Evolutionary conservation across 2,888 invertebrate genomes (phyloP).

Genomic region (Andricus quercusramuli): DNA sequence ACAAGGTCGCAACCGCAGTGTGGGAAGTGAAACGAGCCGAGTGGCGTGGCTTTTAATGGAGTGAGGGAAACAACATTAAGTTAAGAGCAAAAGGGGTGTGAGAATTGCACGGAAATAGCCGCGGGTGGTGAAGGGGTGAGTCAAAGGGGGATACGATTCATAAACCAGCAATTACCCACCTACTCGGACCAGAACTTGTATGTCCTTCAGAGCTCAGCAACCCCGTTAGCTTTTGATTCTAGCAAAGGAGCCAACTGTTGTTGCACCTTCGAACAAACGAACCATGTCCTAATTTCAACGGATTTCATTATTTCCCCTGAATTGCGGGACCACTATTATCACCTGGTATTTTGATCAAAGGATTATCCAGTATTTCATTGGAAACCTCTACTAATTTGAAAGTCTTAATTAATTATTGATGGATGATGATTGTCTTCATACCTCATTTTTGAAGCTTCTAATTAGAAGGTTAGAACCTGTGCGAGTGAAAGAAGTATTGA

Average conservation of each 20-base stretch:
- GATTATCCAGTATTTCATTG: not conserved
- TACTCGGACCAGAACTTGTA: conserved; percentile 54
- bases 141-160: conserved; percentile 72
- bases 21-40: conserved; percentile 74
- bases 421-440: too few relatives aligned
- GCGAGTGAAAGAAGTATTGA: too few relatives aligned
- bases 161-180: conserved; percentile 76
- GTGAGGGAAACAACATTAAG: conserved; percentile 74
- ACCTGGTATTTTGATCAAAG: not conserved
- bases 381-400: too few relatives aligned
- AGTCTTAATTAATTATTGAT: too few relatives aligned
- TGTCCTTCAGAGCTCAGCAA: conserved; percentile 48
- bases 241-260: conserved; percentile 41
- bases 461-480: too few relatives aligned
- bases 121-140: conserved; percentile 57
- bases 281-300: not conserved
- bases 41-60: conserved; percentile 76
- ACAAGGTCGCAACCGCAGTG: conserved; percentile 61
- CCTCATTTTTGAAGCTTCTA: too few relatives aligned
- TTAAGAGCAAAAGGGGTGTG: conserved; percentile 69
- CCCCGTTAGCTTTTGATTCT: conserved; percentile 49
- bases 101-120: conserved; percentile 73
- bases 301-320: conserved; percentile 7
- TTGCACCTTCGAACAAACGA: not conserved
- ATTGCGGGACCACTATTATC: conserved; percentile 2